phyloP scores from a whole-genome alignment of 2,888 invertebrate species.

The Buathra laborator region DNA sequence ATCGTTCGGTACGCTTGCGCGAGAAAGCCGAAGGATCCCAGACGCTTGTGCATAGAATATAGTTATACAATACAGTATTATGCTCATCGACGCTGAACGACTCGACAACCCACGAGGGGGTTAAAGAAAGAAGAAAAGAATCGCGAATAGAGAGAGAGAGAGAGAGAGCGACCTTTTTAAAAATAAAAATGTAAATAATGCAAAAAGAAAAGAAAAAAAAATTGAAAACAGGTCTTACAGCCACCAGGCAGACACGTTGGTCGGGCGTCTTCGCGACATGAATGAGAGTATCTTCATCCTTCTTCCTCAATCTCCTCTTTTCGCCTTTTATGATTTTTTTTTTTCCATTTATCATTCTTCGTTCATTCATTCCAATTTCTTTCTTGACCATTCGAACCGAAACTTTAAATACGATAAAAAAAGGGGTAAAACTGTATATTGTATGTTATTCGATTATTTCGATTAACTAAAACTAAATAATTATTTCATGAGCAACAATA shows the following conservation, averaged over 20 bases:
- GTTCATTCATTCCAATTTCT: slow-evolving; percentile 48
- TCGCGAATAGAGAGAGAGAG: slow-evolving; percentile 24
- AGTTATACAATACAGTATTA: slow-evolving; percentile 19
- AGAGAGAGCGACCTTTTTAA: slow-evolving; percentile 50
- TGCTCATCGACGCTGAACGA: slow-evolving; percentile 31
- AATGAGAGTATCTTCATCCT: slow-evolving; percentile 56
- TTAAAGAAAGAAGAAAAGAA: slow-evolving; percentile 15
- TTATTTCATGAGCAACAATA: too few species aligned
- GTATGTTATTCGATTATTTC: not conserved
- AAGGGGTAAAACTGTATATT: not conserved
- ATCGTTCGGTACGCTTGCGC: slow-evolving; percentile 52
- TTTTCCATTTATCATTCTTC: slow-evolving; percentile 1
- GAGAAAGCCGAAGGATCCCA: slow-evolving; percentile 16
- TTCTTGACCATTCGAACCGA: slow-evolving; percentile 41
- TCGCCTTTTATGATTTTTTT: slow-evolving; percentile 25
- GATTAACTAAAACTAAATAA: too few species aligned
- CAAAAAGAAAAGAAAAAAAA: slow-evolving; percentile 11
- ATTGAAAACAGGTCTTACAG: slow-evolving; percentile 66
- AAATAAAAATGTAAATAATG: slow-evolving; percentile 60
- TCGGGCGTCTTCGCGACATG: slow-evolving; percentile 65
- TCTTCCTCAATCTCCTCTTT: slow-evolving; percentile 40
- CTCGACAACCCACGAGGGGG: slow-evolving; percentile 49
- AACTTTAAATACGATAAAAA: not conserved
- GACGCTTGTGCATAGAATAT: slow-evolving; percentile 29
- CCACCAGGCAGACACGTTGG: slow-evolving; percentile 65